These are phyloP conservation scores for Patella caerulea DNA, from an alignment of 2,888 invertebrate genomes.

Conservation along the genomic window DNA sequence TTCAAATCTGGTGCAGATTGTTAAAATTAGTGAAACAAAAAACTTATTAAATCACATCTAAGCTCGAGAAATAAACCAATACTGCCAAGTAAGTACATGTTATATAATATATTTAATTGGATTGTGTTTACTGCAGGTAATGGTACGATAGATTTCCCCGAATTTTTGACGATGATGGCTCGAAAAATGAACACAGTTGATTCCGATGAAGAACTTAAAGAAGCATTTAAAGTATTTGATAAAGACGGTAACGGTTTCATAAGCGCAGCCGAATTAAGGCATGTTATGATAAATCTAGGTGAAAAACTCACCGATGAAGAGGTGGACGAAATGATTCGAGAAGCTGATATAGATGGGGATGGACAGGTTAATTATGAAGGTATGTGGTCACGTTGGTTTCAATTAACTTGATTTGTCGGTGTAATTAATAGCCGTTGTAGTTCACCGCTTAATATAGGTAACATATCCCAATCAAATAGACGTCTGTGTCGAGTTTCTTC, in stretches of 20 bases:
- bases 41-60: too few relatives aligned
- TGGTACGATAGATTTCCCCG: conserved; percentile 99
- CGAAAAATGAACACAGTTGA: conserved; percentile 99
- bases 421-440: too few relatives aligned
- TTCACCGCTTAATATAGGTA: too few relatives aligned
- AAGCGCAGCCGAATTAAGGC: conserved; percentile 97
- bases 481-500: too few relatives aligned
- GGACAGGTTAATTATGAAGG: conserved; percentile 77
- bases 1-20: too few relatives aligned
- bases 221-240: conserved; percentile 98
- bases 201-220: conserved; percentile 95
- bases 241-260: conserved; percentile 99
- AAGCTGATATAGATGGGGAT: conserved; percentile 99
- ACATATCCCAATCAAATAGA: too few relatives aligned
- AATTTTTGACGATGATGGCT: conserved; percentile 99
- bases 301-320: conserved; percentile 99
- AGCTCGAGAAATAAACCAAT: too few relatives aligned
- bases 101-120: too few relatives aligned
- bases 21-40: too few relatives aligned
- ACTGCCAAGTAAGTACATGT: too few relatives aligned
- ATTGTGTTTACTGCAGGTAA: conserved; percentile 79
- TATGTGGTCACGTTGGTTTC: conserved; percentile 25
- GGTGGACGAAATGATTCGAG: conserved; percentile 99
- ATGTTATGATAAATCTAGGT: conserved; percentile 99
- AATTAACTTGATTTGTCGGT: too few relatives aligned